phyloP scores from a whole-genome alignment of 2,888 invertebrate genomes.

The Argyresthia albistria region DNA sequence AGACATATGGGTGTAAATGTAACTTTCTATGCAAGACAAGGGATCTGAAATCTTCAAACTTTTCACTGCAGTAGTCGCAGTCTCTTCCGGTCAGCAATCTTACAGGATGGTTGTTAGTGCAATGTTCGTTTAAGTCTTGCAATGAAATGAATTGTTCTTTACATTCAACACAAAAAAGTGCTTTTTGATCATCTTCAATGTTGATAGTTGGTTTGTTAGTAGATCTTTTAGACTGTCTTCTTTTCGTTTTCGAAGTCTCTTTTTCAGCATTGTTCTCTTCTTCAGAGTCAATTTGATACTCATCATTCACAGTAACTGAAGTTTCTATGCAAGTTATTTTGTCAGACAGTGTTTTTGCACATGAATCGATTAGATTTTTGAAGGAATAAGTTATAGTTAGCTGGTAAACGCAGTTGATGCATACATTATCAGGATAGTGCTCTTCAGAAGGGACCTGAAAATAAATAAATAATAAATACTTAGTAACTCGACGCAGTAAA shows the following conservation, averaged over 20 bases:
- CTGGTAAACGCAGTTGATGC: constrained; percentile 57
- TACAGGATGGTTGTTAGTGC: constrained; percentile 37
- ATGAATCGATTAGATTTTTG: constrained; percentile 52
- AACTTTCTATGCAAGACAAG: constrained; percentile 52
- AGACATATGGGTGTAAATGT: constrained; percentile 53
- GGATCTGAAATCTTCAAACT: constrained; percentile 56
- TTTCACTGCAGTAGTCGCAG: constrained; percentile 60
- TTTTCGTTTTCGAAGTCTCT: constrained; percentile 7
- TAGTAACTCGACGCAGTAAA: neutral
- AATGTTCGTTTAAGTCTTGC: constrained; percentile 41
- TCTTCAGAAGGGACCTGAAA: constrained; percentile 35
- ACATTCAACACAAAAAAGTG: constrained; percentile 55
- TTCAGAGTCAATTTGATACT: constrained; percentile 30
- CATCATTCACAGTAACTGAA: constrained; percentile 18
- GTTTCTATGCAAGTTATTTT: constrained; percentile 20
- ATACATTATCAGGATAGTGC: constrained; percentile 42
- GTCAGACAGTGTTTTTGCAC: constrained; percentile 34
- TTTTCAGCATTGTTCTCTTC: constrained; percentile 35
- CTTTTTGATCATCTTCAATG: constrained; percentile 13
- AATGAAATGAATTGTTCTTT: constrained; percentile 42
- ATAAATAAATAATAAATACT: constrained; percentile 2
- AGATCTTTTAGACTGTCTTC: constrained; percentile 12
- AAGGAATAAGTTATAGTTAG: constrained; percentile 60
- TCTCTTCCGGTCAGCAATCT: constrained; percentile 44
- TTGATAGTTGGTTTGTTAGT: constrained; percentile 10